phyloP scores from a whole-genome alignment of 2,888 invertebrate species.

The Antitype chi region DNA sequence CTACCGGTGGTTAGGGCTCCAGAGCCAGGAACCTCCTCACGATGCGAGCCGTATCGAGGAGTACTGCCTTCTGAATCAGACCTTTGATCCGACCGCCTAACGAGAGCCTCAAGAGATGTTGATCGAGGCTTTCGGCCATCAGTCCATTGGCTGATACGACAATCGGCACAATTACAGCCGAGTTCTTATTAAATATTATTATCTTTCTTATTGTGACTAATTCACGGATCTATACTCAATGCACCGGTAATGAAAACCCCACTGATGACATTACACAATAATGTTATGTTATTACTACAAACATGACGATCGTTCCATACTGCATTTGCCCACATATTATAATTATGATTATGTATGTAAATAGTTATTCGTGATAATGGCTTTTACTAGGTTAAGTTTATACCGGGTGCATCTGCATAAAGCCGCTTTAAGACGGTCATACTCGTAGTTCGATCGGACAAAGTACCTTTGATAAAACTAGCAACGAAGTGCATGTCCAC shows the following conservation, averaged over 20 bases:
- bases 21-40: too few species aligned
- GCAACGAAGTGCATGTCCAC: not conserved
- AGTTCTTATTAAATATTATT: too few species aligned
- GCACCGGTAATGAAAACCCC: not conserved
- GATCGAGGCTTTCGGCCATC: too few species aligned
- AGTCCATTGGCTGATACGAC: too few species aligned
- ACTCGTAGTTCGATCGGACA: not conserved
- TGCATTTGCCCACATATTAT: not conserved
- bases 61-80: too few species aligned
- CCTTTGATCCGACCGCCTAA: too few species aligned
- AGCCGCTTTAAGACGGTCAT: not conserved
- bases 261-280: not conserved
- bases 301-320: not conserved
- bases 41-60: too few species aligned
- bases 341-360: slow-evolving; percentile 5
- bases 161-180: too few species aligned
- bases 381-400: not conserved
- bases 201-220: not conserved
- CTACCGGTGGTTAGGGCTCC: too few species aligned
- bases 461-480: not conserved
- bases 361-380: slow-evolving; percentile 4
- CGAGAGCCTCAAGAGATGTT: too few species aligned
- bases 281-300: not conserved
- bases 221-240: not conserved
- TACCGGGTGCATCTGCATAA: not conserved